A percentile compares a stretch with the other conserved stretches of the same genome.
phyloP scores from a whole-genome alignment of 2,797 vertebrate species.

The Gymnoscopelus microlampas region DNA sequence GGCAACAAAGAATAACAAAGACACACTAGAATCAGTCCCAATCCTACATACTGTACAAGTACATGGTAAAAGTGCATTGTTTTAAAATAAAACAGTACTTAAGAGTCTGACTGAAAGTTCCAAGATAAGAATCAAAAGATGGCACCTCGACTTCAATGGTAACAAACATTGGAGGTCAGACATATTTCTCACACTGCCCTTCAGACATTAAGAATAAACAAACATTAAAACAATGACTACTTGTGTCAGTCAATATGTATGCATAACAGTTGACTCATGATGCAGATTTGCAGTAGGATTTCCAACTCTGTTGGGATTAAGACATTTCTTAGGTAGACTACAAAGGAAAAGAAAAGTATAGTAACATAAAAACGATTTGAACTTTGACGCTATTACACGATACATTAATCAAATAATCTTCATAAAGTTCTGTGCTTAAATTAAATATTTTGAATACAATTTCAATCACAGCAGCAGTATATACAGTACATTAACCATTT shows the following conservation, averaged over 20 bases:
- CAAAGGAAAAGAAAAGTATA: constrained; percentile 16
- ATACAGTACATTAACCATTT: constrained; percentile 49
- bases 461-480: constrained; percentile 58
- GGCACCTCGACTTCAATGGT: neutral
- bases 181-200: constrained; percentile 4
- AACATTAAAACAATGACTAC: no score
- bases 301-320: constrained; percentile 21
- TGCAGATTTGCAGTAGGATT: constrained; percentile 18
- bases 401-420: constrained; percentile 46
- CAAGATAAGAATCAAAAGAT: neutral
- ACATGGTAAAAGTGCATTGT: constrained; percentile 66
- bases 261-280: constrained; percentile 15
- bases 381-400: constrained; percentile 34
- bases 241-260: no score
- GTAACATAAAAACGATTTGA: constrained; percentile 42
- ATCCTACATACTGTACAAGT: constrained; percentile 59
- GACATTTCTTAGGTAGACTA: constrained; percentile 23
- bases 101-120: constrained; percentile 38
- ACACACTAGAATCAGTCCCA: constrained; percentile 45
- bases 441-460: constrained; percentile 68
- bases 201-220: constrained; percentile 5
- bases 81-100: constrained; percentile 58
- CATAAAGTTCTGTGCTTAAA: constrained; percentile 45
- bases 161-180: constrained; percentile 13
- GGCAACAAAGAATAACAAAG: constrained; percentile 52